A percentile compares a stretch with the other conserved stretches of the same genome.
Conservation (phyloP, 2,113 vertebrate genomes). For the Crotalus horridus region DNA sequence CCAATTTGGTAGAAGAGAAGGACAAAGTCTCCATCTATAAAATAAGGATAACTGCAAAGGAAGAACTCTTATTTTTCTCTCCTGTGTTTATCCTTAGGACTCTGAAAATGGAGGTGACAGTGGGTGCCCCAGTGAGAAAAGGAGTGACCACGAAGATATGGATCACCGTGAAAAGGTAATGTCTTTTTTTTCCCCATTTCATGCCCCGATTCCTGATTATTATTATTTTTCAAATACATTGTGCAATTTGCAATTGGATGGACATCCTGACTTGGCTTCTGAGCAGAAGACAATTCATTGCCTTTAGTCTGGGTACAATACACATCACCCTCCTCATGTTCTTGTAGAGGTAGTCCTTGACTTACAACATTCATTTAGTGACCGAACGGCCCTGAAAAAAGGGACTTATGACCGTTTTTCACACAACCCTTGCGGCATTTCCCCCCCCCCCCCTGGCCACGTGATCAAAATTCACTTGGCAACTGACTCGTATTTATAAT, state of each 20-base stretch:
- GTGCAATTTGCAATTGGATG: not conserved
- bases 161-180: conserved; percentile 83
- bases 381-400: too few species aligned
- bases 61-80: not conserved
- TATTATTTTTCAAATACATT: not conserved
- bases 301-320: not conserved
- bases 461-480: too few species aligned
- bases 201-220: not conserved
- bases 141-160: conserved; percentile 83
- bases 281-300: not conserved
- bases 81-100: conserved; percentile 69
- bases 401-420: too few species aligned
- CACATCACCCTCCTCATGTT: not conserved
- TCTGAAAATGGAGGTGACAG: conserved; percentile 92
- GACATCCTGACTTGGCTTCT: not conserved
- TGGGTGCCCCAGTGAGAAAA: conserved; percentile 91
- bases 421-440: too few species aligned
- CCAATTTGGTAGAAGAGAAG: not conserved
- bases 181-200: not conserved
- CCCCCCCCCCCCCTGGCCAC: too few species aligned
- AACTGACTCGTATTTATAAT: too few species aligned
- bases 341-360: not conserved
- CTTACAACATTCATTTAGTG: too few species aligned
- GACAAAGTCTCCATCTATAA: not conserved
- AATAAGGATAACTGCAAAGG: not conserved